These are phyloP conservation scores for Loxodonta africana DNA, from an alignment of 2,113 vertebrate genomes.

Conservation along the genomic window DNA sequence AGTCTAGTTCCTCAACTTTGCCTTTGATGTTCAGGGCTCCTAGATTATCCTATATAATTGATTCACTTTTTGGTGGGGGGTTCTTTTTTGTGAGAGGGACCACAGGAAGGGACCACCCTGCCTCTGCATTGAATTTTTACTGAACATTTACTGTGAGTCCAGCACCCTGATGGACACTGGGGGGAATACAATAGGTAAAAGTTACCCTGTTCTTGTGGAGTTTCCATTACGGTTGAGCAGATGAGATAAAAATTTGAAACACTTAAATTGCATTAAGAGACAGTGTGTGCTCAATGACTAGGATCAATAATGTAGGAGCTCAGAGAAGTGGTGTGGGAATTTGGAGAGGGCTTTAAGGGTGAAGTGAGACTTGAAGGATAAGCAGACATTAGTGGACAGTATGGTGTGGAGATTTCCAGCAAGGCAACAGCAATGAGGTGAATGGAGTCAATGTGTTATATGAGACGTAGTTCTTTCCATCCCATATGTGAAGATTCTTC, in stretches of 20 bases:
- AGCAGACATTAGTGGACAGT: neutral
- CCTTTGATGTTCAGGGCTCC: no score
- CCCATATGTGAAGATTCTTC: neutral
- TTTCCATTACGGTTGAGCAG: neutral
- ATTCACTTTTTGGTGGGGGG: no score
- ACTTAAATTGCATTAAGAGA: neutral
- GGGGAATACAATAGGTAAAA: neutral
- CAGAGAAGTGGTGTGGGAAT: neutral
- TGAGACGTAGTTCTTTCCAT: no score
- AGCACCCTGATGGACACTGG: neutral
- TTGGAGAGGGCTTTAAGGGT: neutral
- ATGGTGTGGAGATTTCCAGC: neutral
- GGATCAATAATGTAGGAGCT: neutral
- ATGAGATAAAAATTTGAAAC: neutral
- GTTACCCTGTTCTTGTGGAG: neutral
- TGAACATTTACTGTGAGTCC: neutral
- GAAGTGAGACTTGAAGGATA: neutral
- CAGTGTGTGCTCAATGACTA: neutral
- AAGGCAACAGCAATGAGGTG: neutral
- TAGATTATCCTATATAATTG: no score
- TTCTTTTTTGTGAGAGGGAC: no score
- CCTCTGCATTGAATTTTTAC: neutral
- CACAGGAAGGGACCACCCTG: no score
- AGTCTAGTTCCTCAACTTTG: no score
- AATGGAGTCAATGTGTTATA: neutral